A percentile compares a stretch with the other conserved stretches of the same genome.
Conservation (phyloP, 2,113 vertebrate species). For the Zootoca vivipara region DNA sequence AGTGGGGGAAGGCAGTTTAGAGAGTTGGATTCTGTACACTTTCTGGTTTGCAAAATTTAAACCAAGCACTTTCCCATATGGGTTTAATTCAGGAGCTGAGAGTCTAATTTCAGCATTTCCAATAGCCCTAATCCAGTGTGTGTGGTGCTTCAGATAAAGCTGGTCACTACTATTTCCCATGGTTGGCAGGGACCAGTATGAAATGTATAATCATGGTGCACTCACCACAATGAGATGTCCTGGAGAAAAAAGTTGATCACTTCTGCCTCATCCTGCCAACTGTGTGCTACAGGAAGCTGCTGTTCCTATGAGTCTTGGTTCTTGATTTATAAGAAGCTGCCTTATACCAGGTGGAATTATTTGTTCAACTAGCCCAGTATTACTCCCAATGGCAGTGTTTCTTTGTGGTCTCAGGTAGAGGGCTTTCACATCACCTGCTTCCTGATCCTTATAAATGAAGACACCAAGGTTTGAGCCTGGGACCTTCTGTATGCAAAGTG, state of each 20-base stretch:
- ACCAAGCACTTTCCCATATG: neutral
- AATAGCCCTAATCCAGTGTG: neutral
- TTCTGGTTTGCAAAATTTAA: neutral
- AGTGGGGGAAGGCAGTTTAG: neutral
- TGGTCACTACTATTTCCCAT: neutral
- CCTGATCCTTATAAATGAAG: neutral
- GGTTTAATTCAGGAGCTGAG: neutral
- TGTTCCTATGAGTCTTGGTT: neutral
- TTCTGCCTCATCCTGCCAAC: neutral
- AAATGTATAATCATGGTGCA: neutral
- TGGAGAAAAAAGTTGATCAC: neutral
- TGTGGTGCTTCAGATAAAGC: neutral
- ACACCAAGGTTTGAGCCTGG: neutral
- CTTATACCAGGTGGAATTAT: neutral
- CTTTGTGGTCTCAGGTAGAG: neutral
- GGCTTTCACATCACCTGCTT: too few species aligned
- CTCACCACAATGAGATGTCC: neutral
- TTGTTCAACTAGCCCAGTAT: neutral
- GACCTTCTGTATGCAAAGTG: neutral
- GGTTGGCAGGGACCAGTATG: neutral
- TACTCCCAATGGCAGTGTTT: neutral
- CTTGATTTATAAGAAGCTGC: neutral
- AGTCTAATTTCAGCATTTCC: neutral
- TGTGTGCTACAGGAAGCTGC: neutral
- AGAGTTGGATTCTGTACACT: neutral